These are phyloP conservation scores for Hemitrygon akajei DNA, from an alignment of 2,797 vertebrate species.

Conservation along the genomic window DNA sequence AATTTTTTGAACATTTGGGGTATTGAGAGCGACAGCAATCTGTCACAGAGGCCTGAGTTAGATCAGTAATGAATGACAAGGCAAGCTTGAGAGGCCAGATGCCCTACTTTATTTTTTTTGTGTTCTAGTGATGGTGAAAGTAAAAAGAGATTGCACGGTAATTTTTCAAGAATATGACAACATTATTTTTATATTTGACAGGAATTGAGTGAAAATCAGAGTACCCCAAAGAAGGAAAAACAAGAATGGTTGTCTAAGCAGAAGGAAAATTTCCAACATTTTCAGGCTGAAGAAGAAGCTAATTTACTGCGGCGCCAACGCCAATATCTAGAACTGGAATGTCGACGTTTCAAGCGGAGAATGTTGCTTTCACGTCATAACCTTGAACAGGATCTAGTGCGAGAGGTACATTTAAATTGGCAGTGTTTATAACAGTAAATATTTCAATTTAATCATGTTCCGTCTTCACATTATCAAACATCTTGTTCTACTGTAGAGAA, in stretches of 20 bases:
- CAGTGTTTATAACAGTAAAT: background rate
- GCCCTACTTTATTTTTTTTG: too few relatives aligned
- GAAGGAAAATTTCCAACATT: conserved; percentile 97
- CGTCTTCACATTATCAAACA: background rate
- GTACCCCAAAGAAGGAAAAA: conserved; percentile 97
- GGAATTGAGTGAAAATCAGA: conserved; percentile 97
- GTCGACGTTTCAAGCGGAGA: conserved; percentile 87
- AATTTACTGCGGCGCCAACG: conserved; percentile 87
- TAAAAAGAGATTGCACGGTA: background rate
- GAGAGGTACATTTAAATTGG: conserved; percentile 65
- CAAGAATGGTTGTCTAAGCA: conserved; percentile 98
- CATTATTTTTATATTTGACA: conserved; percentile 46
- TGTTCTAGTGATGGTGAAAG: background rate
- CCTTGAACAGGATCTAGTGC: conserved; percentile 87
- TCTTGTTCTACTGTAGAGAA: background rate
- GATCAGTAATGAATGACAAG: too few relatives aligned
- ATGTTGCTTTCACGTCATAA: conserved; percentile 93
- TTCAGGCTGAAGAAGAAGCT: conserved; percentile 95
- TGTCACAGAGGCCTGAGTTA: too few relatives aligned
- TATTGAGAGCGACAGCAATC: too few relatives aligned
- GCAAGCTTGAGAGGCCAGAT: too few relatives aligned
- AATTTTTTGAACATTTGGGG: too few relatives aligned
- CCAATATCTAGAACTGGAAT: conserved; percentile 92
- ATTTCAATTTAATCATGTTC: background rate
- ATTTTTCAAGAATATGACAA: background rate